Conservation (phyloP, 2,797 vertebrate species). For the Bufotes viridis region DNA sequence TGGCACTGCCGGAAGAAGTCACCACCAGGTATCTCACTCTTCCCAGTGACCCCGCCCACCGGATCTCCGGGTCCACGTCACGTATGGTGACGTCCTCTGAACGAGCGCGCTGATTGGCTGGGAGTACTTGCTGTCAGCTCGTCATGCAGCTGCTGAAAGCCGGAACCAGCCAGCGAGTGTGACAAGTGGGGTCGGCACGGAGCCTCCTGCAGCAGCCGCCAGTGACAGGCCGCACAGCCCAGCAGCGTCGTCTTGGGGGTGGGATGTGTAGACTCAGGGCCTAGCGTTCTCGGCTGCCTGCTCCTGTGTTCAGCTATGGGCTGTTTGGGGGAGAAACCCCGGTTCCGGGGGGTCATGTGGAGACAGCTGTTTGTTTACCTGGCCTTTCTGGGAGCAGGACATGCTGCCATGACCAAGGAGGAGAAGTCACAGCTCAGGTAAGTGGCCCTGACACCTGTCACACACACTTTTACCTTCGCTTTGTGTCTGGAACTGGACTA, state of each 20-base stretch:
- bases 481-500: too few relatives aligned
- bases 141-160: neutral
- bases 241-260: too few relatives aligned
- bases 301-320: slow-evolving; percentile 20
- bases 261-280: slow-evolving; percentile 4
- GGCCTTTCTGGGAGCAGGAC: neutral
- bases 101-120: slow-evolving; percentile 33
- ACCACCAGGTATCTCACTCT: neutral
- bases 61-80: slow-evolving; percentile 46
- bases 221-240: neutral
- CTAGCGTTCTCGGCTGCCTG: neutral
- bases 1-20: neutral
- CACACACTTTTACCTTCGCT: too few relatives aligned
- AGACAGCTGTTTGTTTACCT: neutral
- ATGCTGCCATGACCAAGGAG: slow-evolving; percentile 35
- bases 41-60: neutral
- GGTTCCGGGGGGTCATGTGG: slow-evolving; percentile 15
- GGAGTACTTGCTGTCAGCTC: neutral
- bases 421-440: slow-evolving; percentile 59
- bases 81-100: neutral
- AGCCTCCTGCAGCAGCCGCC: neutral
- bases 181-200: neutral
- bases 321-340: neutral
- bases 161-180: slow-evolving; percentile 28
- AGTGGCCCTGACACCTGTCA: neutral